Percentiles rank a stretch among this genome's conserved stretches.
Evolutionary conservation across 2,888 invertebrate genomes (phyloP).

Genomic region (Amphiduros pacificus): DNA sequence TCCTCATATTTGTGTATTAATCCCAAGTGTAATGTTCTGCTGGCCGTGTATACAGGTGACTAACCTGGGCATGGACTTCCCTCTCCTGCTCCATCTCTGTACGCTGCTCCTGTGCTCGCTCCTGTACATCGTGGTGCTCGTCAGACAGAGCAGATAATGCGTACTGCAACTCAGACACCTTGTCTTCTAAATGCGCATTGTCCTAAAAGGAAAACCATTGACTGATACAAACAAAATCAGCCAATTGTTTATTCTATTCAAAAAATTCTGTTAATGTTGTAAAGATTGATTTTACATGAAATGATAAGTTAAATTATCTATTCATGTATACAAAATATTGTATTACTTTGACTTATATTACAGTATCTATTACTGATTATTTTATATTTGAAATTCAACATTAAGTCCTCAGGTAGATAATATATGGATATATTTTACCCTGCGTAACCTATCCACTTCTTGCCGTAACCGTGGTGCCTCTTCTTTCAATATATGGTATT

Average conservation of each 20-base stretch:
- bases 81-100: conserved; percentile 60
- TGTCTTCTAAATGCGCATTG: conserved; percentile 66
- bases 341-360: too few relatives aligned
- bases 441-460: conserved; percentile 67
- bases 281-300: too few relatives aligned
- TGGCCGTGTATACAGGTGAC: too few relatives aligned
- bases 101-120: conserved; percentile 56
- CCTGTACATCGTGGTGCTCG: conserved; percentile 50
- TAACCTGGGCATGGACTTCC: conserved; percentile 43
- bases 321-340: too few relatives aligned
- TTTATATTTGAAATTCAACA: too few relatives aligned
- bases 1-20: too few relatives aligned
- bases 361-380: too few relatives aligned
- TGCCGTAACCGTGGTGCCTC: conserved; percentile 70
- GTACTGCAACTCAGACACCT: conserved; percentile 67
- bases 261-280: too few relatives aligned
- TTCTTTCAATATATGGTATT: conserved; percentile 69
- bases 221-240: too few relatives aligned
- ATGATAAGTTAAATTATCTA: too few relatives aligned
- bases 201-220: conserved; percentile 58
- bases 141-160: conserved; percentile 62
- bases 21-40: too few relatives aligned
- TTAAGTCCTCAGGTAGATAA: neutral
- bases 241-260: too few relatives aligned
- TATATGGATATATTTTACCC: conserved; percentile 28